Conservation (phyloP, 2,888 invertebrate species). For the Lacanobia oleracea region DNA sequence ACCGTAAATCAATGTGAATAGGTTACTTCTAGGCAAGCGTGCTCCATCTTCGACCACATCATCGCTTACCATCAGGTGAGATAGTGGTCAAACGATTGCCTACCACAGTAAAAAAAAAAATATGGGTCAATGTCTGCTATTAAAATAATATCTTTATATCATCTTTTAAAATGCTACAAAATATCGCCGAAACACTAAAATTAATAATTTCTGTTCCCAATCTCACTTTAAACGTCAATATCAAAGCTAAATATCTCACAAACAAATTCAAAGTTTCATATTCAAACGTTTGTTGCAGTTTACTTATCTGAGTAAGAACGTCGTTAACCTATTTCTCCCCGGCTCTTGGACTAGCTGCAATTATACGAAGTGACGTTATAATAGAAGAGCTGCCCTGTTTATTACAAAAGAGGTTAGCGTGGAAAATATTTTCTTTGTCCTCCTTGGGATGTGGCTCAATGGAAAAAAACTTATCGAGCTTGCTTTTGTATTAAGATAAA, state of each 20-base stretch:
- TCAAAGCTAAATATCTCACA: background rate
- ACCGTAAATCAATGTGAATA: too few relatives aligned
- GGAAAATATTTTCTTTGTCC: conserved; percentile 5
- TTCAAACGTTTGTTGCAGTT: conserved; percentile 10
- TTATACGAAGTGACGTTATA: conserved; percentile 36
- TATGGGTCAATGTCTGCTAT: too few relatives aligned
- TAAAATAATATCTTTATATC: too few relatives aligned
- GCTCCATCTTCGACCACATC: too few relatives aligned
- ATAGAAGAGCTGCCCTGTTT: conserved; percentile 24
- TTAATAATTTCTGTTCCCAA: background rate
- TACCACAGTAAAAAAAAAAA: too few relatives aligned
- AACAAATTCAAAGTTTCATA: conserved; percentile 2
- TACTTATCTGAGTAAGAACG: conserved; percentile 19
- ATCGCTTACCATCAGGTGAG: too few relatives aligned
- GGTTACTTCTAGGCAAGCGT: too few relatives aligned
- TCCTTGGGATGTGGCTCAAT: background rate
- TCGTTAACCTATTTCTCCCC: conserved; percentile 49
- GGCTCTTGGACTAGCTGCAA: conserved; percentile 38
- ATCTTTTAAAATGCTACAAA: too few relatives aligned
- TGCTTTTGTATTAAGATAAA: too few relatives aligned
- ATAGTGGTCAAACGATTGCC: too few relatives aligned
- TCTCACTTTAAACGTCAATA: background rate
- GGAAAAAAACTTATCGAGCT: background rate
- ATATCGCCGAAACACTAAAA: background rate
- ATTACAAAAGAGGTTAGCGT: background rate